Evolutionary conservation across 2,888 invertebrate species (phyloP), one percentile per base, ranked within the genome.

Genomic region (Gastrophysa polygoni): DNA sequence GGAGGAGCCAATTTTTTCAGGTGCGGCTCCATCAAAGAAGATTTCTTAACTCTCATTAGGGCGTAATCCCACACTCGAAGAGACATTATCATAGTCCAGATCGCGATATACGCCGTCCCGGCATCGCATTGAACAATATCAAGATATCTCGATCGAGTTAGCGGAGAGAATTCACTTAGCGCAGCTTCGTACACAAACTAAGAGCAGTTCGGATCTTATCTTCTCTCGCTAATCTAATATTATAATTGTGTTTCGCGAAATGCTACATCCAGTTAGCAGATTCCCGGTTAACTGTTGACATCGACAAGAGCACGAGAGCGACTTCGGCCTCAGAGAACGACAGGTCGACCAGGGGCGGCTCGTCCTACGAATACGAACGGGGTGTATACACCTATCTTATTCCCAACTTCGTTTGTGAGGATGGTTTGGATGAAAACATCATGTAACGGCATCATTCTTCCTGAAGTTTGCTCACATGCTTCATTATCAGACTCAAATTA

Each of bases 171-270:
- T 78, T 79, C 78, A 79, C 79, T 79, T 78, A 78, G 73, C 38
- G 38, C 71, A 73, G 72, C 63, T 55, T 44, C 63, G 52, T 63
- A 63, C 61, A 65, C 63, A 67, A 62, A 66, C 65, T 67, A 59
- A 69, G 68, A 69, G 66, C 66, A 70, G 69, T 70, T 69, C 71
- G 72, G 77, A 78, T 79, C 76, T 77, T 79, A 78, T 77, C 78
- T 73, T 67, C 70, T 64, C 61, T 71, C 75, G 76, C 80, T 82
- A 82, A 82, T 82, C 81, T 82, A 82, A 82, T 82, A 82, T 82
- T 82, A 81, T 82, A 82, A 82, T 82, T 82, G 81, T 81, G 81
- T 82, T 81, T 79, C 77, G 73, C 74, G 81, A 80, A 81, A 81
- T 80, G 81, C 78, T 80, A 77, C 80, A 77, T 81, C 78, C 80